Base-by-base conservation (phyloP, 2,888 invertebrate genomes). In the Melieria picta region DNA sequence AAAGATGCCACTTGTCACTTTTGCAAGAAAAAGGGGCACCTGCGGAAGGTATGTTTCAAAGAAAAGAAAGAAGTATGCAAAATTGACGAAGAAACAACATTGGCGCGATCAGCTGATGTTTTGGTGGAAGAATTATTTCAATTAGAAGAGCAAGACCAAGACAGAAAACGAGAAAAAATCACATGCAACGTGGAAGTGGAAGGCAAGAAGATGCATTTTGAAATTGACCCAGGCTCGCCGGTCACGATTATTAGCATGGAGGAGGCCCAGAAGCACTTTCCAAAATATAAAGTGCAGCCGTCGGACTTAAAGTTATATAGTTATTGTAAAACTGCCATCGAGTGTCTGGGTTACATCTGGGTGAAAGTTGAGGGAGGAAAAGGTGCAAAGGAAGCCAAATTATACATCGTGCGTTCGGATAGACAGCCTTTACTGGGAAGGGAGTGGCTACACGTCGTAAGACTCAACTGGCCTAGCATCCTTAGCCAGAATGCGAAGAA, bases 361-460 rank as follows among this genome's bases (percentile, higher is more conserved):
- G 43, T 69, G 4, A 6, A 30, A n/a, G 60, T 60, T 64, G 7
- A 72, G 71, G 63, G 45, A 73, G 58, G 72, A 72, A 9, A 64
- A 75, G 7, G 73, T 76, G 47, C 72, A 69, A 5, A 30, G 30
- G 57, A 70, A 50, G 57, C 69, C 11, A 46, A 50, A 7, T 60
- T 73, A 5, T 77, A 75, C 46, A 72, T 77, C 7, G 72, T 74
- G 43, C 65, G 66, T 1, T 75, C 71, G 3, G 65, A 75, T 7
- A 65, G 65, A 16, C 71, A 71, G 7, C 72, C 74, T n/a, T n/a
- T 75, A 45, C 43, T 76, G 48, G 74, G 75, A 13, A 62, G 74
- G 47, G 72, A 75, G 48, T 74, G 73, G 72, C 30, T 74, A 13
- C 63, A 63, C 5, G 50, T 57, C 43, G 43, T 74, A 16, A 70